Evolutionary conservation across 2,113 vertebrate species (phyloP).

Genomic region (Bos indicus): DNA sequence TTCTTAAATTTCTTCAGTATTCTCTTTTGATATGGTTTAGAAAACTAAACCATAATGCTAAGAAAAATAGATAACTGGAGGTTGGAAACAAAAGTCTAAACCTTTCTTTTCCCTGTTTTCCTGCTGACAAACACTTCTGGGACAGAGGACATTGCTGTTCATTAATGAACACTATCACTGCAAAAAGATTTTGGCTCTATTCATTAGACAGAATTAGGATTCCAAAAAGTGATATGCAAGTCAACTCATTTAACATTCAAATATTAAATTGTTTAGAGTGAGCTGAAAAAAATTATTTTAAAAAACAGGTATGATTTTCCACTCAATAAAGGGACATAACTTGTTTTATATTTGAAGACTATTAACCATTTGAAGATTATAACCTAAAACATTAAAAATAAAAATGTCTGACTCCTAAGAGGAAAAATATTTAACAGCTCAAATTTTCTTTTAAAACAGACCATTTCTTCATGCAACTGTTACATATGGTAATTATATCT

Average conservation of each 20-base stretch:
- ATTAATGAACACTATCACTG: not conserved
- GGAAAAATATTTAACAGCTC: slow-evolving; percentile 49
- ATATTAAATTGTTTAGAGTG: not conserved
- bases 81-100: not conserved
- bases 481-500: slow-evolving; percentile 67
- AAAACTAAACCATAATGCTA: not conserved
- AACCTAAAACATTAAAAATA: slow-evolving; percentile 35
- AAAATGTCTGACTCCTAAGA: not conserved
- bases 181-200: not conserved
- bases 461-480: slow-evolving; percentile 43
- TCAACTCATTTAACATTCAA: slow-evolving; percentile 40
- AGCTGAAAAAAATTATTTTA: slow-evolving; percentile 16
- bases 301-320: not conserved
- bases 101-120: not conserved
- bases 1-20: not conserved
- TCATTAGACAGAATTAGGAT: not conserved
- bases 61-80: not conserved
- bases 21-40: not conserved
- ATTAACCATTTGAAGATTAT: slow-evolving; percentile 18
- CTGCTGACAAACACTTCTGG: not conserved
- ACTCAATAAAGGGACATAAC: not conserved
- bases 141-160: not conserved
- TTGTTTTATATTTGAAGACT: slow-evolving; percentile 16
- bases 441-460: slow-evolving; percentile 19
- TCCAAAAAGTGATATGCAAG: not conserved